Base-by-base conservation (phyloP, 2,113 vertebrate species). In the Lasiurus cinereus region DNA sequence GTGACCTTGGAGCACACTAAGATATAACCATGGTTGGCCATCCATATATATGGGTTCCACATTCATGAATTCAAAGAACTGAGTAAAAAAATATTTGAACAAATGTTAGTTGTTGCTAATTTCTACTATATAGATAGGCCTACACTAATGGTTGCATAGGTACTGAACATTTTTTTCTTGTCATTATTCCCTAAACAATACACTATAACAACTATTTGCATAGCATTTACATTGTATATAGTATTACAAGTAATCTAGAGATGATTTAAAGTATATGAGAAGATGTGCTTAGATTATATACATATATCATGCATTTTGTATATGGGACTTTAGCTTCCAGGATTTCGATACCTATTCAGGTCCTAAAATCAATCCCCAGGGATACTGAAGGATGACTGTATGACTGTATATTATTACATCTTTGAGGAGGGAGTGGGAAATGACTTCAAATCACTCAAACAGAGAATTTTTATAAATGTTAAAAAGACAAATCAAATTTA, bases 21-120 rank as follows among this genome's bases (percentile, higher is more conserved):
- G 24, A 56, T 64, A 5, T 70, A 84, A 76, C 27, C 67, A 1
- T 82, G 29, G 54, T 62, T 4, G 5, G 22, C 33, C 36, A 9
- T 82, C 78, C 5, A 0, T 62, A 62, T 82, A 33, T 56, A 29
- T 62, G 33, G 78, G 15, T 82, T 82, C 24, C 33, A 82, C 56
- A 82, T 43, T 59, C 9, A 11, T 16, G 16, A 43, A 43, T 43
- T 82, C 78, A 39, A 82, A 62, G 14, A 43, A 82, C 54, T 82
- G 54, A 21, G 39, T 82, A 54, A 82, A 82, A 82, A 80, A 82
- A 62, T 62, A 82, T 82, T 82, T 29, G 54, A 82, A 82, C 36
- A 29, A 82, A 59, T 62, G 24, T 59, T 43, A 62, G 15, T 19
- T 56, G 24, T 43, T 16, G 33, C 33, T 62, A 18, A 56, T 79